Percentiles rank a stretch among this genome's conserved stretches.
Conservation (phyloP, 1,140 invertebrate genomes). For the Ylistrum balloti region DNA sequence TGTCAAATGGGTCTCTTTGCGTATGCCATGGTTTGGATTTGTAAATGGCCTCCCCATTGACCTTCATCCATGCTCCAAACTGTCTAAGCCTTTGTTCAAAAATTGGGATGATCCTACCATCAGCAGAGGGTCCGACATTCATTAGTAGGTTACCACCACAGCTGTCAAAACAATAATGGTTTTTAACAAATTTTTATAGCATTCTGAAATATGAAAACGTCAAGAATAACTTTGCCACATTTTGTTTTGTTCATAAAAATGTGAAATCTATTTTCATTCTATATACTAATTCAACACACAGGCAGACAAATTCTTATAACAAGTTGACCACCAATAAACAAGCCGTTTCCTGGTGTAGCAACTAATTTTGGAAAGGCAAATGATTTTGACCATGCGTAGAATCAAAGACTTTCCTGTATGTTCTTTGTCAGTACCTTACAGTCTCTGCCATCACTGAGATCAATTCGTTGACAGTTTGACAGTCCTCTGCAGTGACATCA, state of each 20-base stretch:
- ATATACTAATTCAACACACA: too few species aligned
- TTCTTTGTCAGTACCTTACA: conserved; percentile 51
- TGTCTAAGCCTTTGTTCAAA: conserved; percentile 92
- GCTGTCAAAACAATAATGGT: conserved; percentile 82
- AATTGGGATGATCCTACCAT: conserved; percentile 93
- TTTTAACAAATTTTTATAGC: too few species aligned
- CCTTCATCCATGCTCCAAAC: conserved; percentile 88
- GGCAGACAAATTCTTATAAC: too few species aligned
- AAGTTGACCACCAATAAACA: too few species aligned
- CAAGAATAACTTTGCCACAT: too few species aligned
- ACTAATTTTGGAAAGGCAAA: too few species aligned
- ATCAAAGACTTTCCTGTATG: too few species aligned
- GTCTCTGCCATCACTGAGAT: conserved; percentile 46
- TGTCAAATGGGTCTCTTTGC: conserved; percentile 91
- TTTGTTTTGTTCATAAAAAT: too few species aligned
- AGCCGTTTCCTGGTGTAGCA: too few species aligned
- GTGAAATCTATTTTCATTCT: too few species aligned
- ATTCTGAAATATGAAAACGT: too few species aligned
- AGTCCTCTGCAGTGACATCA: conserved; percentile 45
- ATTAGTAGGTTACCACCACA: conserved; percentile 94
- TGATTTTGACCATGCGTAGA: too few species aligned
- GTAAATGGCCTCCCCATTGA: conserved; percentile 96
- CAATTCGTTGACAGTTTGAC: conserved; percentile 43
- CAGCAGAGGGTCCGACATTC: conserved; percentile 95
- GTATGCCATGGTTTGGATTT: conserved; percentile 86